Evolutionary conservation across 2,113 vertebrate genomes (phyloP), one percentile per base, ranked within the genome.

Genomic region (Craseonycteris thonglongyai): DNA sequence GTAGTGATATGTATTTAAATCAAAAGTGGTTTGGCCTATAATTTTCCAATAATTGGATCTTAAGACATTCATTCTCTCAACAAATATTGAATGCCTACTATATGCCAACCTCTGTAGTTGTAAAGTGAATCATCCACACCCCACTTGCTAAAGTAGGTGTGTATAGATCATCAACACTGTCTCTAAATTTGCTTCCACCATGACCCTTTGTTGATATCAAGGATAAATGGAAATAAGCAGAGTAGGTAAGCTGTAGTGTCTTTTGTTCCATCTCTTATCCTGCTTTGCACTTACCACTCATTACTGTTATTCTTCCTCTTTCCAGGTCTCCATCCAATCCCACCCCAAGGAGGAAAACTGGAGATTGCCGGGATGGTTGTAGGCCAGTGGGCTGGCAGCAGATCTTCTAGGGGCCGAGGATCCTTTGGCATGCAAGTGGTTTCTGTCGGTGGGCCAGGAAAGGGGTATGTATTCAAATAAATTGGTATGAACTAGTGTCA

Each of bases 281-380:
- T 92, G 14, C 59, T 65, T 88, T 75, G 18, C 7, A 47, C 26
- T 95, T 79, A 51, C 4, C 5, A 38, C 68, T 87, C 56, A 72
- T 54, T 54, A 42, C 56, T 86, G 33, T 45, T 78, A 6, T 95
- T 90, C 16, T 89, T 91, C n/a, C 42, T 85, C 61, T 95, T 81
- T 58, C 47, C 78, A 99, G 99, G 99, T 88, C 98, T 99, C 90
- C 99, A 99, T 98, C 98, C 99, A 88, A 99, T 99, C 90, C 99
- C 99, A 28, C 98, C 99, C 72, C 99, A 99, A 97, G 99, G 99
- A 97, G 99, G 99, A 95, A 99, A 99, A 97, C 97, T 99, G 97
- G 99, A 99, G 97, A 99, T 99, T 35, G 99, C 99, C 12, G 99
- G 99, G 51, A 99, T 99, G 99, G 99, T 99, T 42, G 99, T 99